phyloP scores from a whole-genome alignment of 2,797 vertebrate genomes.

The Gymnoscopelus microlampas region DNA sequence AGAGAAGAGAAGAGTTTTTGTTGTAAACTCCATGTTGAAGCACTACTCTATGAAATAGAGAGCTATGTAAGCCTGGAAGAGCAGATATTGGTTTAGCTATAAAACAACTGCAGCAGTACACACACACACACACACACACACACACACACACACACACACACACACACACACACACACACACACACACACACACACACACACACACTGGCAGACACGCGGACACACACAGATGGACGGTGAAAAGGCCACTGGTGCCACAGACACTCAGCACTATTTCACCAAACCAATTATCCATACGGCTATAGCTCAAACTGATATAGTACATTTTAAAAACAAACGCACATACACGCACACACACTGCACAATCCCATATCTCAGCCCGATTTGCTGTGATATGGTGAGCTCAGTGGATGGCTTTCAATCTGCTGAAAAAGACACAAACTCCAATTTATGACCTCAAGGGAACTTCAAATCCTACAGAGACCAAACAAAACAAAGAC shows the following conservation, averaged over 20 bases:
- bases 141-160: background rate
- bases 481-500: slow-evolving; percentile 55
- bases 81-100: slow-evolving; percentile 77
- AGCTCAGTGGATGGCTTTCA: slow-evolving; percentile 76
- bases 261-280: slow-evolving; percentile 83
- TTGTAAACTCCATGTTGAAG: slow-evolving; percentile 62
- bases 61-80: slow-evolving; percentile 60
- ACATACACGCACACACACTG: slow-evolving; percentile 34
- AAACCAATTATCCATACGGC: slow-evolving; percentile 83
- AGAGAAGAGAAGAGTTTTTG: slow-evolving; percentile 50
- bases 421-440: slow-evolving; percentile 75
- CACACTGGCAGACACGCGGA: slow-evolving; percentile 19
- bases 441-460: slow-evolving; percentile 72
- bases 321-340: slow-evolving; percentile 75
- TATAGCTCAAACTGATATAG: slow-evolving; percentile 82
- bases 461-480: slow-evolving; percentile 73
- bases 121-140: background rate
- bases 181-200: slow-evolving; percentile 23
- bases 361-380: slow-evolving; percentile 69
- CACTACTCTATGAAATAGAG: slow-evolving; percentile 68
- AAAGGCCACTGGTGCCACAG: slow-evolving; percentile 75
- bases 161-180: slow-evolving; percentile 32
- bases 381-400: slow-evolving; percentile 79
- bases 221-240: slow-evolving; percentile 24
- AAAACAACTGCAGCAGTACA: slow-evolving; percentile 63